These are phyloP conservation scores for Globodera rostochiensis DNA, from an alignment of 1,140 invertebrate species.

Conservation along the genomic window DNA sequence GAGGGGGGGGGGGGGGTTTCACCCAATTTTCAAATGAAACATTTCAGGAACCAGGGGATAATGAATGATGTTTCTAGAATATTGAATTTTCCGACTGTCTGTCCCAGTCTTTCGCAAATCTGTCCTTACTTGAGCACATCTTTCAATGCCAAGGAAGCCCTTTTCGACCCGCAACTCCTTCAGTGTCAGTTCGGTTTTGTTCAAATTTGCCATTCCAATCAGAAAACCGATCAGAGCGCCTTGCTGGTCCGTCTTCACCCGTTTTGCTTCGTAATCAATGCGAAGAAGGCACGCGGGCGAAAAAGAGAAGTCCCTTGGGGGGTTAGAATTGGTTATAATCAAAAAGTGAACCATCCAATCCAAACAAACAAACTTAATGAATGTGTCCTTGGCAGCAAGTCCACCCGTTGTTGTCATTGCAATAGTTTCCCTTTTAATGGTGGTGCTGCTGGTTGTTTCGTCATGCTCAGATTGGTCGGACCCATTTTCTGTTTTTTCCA, in stretches of 20 bases:
- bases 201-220: slow-evolving; percentile 46
- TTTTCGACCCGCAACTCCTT: slow-evolving; percentile 49
- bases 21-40: not conserved
- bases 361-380: slow-evolving; percentile 15
- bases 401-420: not conserved
- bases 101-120: too few relatives aligned
- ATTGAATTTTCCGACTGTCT: too few relatives aligned
- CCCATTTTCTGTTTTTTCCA: not conserved
- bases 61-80: too few relatives aligned
- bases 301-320: slow-evolving; percentile 53
- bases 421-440: not conserved
- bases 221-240: slow-evolving; percentile 55
- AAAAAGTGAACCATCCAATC: not conserved
- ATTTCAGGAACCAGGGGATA: too few relatives aligned
- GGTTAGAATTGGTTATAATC: not conserved
- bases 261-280: slow-evolving; percentile 55
- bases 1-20: too few relatives aligned
- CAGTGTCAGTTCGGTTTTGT: slow-evolving; percentile 52
- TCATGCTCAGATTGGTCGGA: not conserved
- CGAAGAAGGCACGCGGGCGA: slow-evolving; percentile 47
- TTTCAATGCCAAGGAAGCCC: slow-evolving; percentile 45
- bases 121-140: slow-evolving; percentile 33
- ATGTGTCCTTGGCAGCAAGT: slow-evolving; percentile 31
- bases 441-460: not conserved
- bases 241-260: slow-evolving; percentile 53